These are phyloP conservation scores for Phrynosoma blainvillii DNA, from an alignment of 2,113 vertebrate species.

Conservation along the genomic window DNA sequence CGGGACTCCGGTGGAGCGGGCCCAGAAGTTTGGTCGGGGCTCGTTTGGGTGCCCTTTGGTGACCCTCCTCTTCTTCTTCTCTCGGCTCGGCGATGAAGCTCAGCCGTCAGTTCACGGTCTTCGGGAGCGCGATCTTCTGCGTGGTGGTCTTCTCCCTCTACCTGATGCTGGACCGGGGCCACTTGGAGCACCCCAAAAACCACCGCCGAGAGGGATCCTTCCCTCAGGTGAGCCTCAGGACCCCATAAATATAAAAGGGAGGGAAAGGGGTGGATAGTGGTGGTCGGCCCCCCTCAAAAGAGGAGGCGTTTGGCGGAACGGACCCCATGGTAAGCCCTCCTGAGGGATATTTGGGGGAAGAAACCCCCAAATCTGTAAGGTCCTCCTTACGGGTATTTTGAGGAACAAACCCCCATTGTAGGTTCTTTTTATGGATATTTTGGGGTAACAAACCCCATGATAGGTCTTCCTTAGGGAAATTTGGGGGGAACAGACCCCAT, in stretches of 20 bases:
- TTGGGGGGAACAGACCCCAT: too few relatives aligned
- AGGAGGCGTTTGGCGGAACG: background rate
- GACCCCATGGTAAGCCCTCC: too few relatives aligned
- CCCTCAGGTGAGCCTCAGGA: constrained; percentile 72
- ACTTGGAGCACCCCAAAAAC: constrained; percentile 78
- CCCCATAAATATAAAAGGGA: constrained; percentile 36
- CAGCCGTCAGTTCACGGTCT: constrained; percentile 85
- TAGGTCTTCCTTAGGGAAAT: too few relatives aligned
- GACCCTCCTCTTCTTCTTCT: background rate
- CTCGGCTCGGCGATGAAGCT: constrained; percentile 78
- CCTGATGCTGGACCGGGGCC: constrained; percentile 86
- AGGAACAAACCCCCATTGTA: too few relatives aligned
- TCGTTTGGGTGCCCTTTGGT: background rate
- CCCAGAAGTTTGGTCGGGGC: background rate
- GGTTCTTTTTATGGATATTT: too few relatives aligned
- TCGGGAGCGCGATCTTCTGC: constrained; percentile 86
- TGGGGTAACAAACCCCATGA: too few relatives aligned
- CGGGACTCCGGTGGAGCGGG: background rate
- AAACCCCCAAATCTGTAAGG: too few relatives aligned
- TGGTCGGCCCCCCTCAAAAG: too few relatives aligned
- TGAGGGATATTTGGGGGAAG: too few relatives aligned
- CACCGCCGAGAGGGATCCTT: constrained; percentile 74
- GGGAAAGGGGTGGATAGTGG: background rate
- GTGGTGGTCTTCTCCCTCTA: constrained; percentile 86
- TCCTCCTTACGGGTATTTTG: too few relatives aligned